These are phyloP conservation scores for Anomalospiza imberbis DNA, from an alignment of 2,797 vertebrate species.

Conservation along the genomic window DNA sequence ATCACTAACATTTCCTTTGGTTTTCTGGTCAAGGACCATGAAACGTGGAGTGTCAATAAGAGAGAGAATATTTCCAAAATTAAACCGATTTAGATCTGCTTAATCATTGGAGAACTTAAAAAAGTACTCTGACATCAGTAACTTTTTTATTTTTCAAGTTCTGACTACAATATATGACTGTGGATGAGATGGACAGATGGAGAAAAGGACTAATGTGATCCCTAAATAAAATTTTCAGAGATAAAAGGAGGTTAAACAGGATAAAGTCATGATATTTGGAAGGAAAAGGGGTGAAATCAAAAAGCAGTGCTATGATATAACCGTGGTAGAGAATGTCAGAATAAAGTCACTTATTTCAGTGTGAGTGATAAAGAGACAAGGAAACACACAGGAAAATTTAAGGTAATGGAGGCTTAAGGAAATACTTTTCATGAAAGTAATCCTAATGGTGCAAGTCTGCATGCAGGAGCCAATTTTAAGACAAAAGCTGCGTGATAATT, in stretches of 20 bases:
- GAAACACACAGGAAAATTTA: constrained; percentile 8
- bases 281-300: not conserved
- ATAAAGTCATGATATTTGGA: not conserved
- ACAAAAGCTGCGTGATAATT: constrained; percentile 27
- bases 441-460: not conserved
- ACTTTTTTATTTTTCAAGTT: not conserved
- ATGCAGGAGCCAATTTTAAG: constrained; percentile 9
- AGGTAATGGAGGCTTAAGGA: constrained; percentile 1
- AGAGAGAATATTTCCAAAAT: not conserved
- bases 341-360: constrained; percentile 4
- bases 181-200: not conserved
- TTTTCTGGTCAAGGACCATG: not conserved
- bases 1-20: not conserved
- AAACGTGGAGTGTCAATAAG: not conserved
- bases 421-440: not conserved
- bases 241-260: not conserved
- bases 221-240: not conserved
- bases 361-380: not conserved
- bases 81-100: not conserved
- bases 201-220: not conserved
- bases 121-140: not conserved
- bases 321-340: not conserved
- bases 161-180: not conserved
- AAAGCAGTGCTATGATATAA: not conserved
- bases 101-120: not conserved